Percentiles rank a stretch among this genome's conserved stretches.
Evolutionary conservation across 2,113 vertebrate genomes (phyloP).

Genomic region (Noctilio leporinus): DNA sequence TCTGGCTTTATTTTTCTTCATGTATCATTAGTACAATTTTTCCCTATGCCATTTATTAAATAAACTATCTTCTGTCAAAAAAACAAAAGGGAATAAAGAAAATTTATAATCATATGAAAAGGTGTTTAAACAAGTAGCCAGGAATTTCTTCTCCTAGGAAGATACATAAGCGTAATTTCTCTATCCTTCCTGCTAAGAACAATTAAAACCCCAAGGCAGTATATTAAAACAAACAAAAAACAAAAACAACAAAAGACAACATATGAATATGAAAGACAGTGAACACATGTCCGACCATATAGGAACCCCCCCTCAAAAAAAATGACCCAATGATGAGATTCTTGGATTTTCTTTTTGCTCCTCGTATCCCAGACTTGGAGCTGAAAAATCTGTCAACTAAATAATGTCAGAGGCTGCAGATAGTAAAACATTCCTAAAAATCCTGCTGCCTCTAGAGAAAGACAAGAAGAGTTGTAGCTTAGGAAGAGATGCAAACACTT

Average conservation of each 20-base stretch:
- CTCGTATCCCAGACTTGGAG: neutral
- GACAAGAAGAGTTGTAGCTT: neutral
- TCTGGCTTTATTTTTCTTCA: too few species aligned
- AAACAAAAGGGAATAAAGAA: too few species aligned
- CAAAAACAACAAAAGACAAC: neutral
- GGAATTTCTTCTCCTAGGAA: neutral
- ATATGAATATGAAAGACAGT: neutral
- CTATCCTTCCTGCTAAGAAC: neutral
- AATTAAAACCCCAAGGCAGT: neutral
- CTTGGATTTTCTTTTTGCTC: neutral
- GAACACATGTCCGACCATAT: neutral
- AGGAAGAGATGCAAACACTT: neutral
- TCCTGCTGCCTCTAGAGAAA: neutral
- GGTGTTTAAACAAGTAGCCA: neutral
- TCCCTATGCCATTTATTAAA: too few species aligned
- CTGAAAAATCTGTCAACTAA: neutral
- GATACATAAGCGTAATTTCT: neutral
- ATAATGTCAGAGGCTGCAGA: neutral
- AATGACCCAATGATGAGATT: neutral
- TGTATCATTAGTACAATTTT: too few species aligned
- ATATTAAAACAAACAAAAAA: neutral
- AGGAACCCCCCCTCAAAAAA: neutral
- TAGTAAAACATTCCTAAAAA: neutral
- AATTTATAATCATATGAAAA: neutral
- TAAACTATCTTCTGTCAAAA: too few species aligned